A percentile compares a stretch with the other conserved stretches of the same genome.
These are phyloP conservation scores for Muscicapa striata DNA, from an alignment of 2,797 vertebrate genomes.

Conservation along the genomic window DNA sequence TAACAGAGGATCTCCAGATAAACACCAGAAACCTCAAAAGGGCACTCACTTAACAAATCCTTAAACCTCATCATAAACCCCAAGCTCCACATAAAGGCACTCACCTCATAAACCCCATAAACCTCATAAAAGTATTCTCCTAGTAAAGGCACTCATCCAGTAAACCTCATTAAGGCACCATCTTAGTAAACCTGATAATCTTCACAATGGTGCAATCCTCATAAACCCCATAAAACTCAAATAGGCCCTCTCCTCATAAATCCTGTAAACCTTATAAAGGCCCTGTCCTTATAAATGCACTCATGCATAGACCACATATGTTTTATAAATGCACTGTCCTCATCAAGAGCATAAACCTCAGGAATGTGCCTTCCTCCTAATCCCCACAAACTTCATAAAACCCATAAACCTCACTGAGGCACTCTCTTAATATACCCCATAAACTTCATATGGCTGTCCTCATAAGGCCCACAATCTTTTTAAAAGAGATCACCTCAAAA, in stretches of 20 bases:
- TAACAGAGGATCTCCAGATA: neutral
- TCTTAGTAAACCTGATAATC: neutral
- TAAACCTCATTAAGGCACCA: neutral
- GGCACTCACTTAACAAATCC: neutral
- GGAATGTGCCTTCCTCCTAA: neutral
- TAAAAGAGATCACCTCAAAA: neutral
- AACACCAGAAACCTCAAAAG: neutral
- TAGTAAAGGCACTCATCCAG: neutral
- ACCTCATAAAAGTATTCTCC: neutral
- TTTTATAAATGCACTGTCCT: neutral
- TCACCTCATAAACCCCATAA: neutral
- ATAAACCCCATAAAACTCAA: neutral
- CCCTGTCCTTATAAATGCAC: neutral
- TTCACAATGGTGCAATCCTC: neutral
- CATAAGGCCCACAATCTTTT: neutral
- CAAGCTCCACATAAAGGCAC: neutral
- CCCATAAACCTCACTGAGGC: neutral
- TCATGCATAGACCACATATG: neutral
- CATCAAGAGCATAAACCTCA: neutral
- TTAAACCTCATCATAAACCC: neutral
- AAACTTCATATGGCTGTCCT: rapidly evolving
- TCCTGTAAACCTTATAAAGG: neutral
- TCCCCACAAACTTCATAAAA: neutral
- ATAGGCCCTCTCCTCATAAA: neutral
- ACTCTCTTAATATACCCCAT: neutral